phyloP scores from a whole-genome alignment of 2,888 invertebrate genomes.

The Shargacucullia verbasci region DNA sequence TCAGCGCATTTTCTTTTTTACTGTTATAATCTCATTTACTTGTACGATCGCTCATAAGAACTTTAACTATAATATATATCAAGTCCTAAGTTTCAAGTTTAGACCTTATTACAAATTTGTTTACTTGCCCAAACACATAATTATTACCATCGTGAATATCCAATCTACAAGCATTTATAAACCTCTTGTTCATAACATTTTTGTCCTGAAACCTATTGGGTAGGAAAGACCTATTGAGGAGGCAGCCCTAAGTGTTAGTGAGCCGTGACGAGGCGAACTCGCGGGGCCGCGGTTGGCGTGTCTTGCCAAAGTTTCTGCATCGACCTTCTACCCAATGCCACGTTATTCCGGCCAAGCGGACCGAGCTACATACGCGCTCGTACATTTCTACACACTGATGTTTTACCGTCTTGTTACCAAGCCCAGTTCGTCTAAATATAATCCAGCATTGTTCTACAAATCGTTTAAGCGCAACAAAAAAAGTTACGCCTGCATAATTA shows the following conservation, averaged over 20 bases:
- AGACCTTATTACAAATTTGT: no score
- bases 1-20: no score
- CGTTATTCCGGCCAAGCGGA: constrained; percentile 74
- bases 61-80: no score
- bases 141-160: no score
- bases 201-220: no score
- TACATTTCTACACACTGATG: constrained; percentile 37
- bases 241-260: constrained; percentile 48
- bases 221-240: constrained; percentile 7
- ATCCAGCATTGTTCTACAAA: background rate
- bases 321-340: constrained; percentile 85
- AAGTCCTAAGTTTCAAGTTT: no score
- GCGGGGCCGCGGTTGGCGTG: constrained; percentile 80
- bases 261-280: constrained; percentile 58
- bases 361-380: constrained; percentile 58
- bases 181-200: no score
- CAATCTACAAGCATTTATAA: no score
- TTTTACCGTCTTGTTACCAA: constrained; percentile 61
- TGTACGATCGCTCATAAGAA: no score
- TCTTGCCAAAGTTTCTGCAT: constrained; percentile 90
- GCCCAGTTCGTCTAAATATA: constrained; percentile 50
- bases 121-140: no score
- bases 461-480: background rate
- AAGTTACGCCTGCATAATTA: background rate
- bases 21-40: no score